A percentile compares a stretch with the other conserved stretches of the same genome.
Evolutionary conservation across 2,113 vertebrate species (phyloP).

Genomic region (Oxyruncus cristatus): DNA sequence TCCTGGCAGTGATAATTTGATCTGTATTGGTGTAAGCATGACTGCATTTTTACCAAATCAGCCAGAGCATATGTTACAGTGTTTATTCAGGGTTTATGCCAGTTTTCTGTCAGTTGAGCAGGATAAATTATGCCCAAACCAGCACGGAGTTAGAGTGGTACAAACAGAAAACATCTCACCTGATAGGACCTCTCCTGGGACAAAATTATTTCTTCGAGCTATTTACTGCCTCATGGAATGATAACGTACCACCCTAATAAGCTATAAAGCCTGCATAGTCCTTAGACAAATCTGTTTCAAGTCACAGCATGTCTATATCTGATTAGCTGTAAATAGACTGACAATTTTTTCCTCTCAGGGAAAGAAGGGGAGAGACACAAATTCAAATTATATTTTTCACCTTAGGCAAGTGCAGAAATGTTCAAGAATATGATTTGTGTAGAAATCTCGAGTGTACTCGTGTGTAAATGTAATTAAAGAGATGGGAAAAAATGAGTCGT

Average conservation of each 20-base stretch:
- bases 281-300: background rate
- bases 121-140: background rate
- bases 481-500: background rate
- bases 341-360: background rate
- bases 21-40: background rate
- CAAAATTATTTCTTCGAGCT: constrained; percentile 22
- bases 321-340: constrained; percentile 13
- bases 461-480: background rate
- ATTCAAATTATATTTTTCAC: background rate
- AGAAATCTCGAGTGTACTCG: background rate
- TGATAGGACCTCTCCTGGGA: constrained; percentile 3
- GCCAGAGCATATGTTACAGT: constrained; percentile 35
- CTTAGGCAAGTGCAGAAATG: background rate
- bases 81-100: constrained; percentile 22
- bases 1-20: constrained; percentile 17
- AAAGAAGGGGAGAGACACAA: background rate
- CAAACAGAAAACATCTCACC: background rate
- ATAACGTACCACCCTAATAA: background rate
- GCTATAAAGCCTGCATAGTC: background rate
- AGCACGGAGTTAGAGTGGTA: constrained; percentile 1
- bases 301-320: background rate
- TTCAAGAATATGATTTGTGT: background rate
- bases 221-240: background rate
- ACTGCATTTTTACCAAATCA: constrained; percentile 31
- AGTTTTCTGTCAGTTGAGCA: constrained; percentile 13